phyloP scores from a whole-genome alignment of 2,797 vertebrate species.

The Momotus momota region DNA sequence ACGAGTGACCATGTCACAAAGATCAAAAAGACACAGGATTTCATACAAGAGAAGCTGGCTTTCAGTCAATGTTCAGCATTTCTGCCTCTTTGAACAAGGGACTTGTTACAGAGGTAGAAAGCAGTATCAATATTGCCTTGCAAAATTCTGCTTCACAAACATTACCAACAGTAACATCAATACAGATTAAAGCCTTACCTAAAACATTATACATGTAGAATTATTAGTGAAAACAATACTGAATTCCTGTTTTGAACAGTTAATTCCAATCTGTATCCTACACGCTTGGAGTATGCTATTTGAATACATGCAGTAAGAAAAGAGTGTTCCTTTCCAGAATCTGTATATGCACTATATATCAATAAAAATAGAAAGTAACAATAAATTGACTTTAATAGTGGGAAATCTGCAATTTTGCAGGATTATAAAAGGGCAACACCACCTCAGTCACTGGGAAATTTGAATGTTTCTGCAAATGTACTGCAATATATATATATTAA shows the following conservation, averaged over 20 bases:
- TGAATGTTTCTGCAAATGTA: not conserved
- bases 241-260: not conserved
- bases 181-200: not conserved
- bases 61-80: not conserved
- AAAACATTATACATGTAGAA: not conserved
- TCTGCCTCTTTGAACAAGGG: not conserved
- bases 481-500: not conserved
- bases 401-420: not conserved
- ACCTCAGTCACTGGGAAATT: not conserved
- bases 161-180: not conserved
- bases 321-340: not conserved
- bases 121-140: not conserved
- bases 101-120: not conserved
- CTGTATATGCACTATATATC: not conserved
- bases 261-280: not conserved
- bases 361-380: not conserved
- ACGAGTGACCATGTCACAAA: rapidly evolving
- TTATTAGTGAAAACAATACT: not conserved
- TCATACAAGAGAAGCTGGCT: not conserved
- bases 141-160: not conserved
- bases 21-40: not conserved
- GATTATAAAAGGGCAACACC: not conserved
- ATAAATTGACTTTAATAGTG: not conserved
- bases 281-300: not conserved
- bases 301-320: not conserved